These are phyloP conservation scores for Scaeva pyrastri DNA, from an alignment of 2,888 invertebrate genomes.

Conservation along the genomic window DNA sequence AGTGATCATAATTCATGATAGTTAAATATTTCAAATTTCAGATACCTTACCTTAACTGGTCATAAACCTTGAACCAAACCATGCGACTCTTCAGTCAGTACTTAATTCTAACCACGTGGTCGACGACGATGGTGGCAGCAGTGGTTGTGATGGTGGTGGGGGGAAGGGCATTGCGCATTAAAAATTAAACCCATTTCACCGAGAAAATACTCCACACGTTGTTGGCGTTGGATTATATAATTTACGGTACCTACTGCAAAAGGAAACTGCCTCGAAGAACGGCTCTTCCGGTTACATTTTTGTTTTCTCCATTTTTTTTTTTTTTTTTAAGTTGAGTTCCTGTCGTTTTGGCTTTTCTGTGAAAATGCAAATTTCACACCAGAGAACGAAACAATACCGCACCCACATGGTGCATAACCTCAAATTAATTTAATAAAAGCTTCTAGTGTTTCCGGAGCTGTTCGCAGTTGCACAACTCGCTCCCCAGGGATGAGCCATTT, in stretches of 20 bases:
- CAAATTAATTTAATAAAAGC: constrained; percentile 75
- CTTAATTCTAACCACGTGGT: constrained; percentile 1
- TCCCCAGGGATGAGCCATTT: constrained; percentile 28
- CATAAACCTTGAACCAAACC: too few species aligned
- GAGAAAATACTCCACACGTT: constrained; percentile 12
- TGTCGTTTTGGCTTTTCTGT: neutral
- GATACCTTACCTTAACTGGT: too few species aligned
- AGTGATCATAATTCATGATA: too few species aligned
- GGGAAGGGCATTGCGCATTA: too few species aligned
- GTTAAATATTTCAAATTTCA: too few species aligned
- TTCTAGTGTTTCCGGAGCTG: constrained; percentile 34
- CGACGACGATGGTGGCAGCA: too few species aligned
- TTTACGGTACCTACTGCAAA: constrained; percentile 50
- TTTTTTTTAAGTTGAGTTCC: neutral
- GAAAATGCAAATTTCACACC: constrained; percentile 73
- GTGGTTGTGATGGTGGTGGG: too few species aligned
- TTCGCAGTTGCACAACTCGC: constrained; percentile 2
- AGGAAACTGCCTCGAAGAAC: constrained; percentile 58
- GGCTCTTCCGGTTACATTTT: constrained; percentile 54
- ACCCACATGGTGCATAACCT: constrained; percentile 72
- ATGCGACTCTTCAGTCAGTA: neutral
- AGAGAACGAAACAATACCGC: constrained; percentile 63
- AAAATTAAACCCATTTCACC: constrained; percentile 51
- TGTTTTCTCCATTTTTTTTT: constrained; percentile 14
- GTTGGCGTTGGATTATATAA: constrained; percentile 60